Percentiles rank a stretch among this genome's conserved stretches.
Evolutionary conservation across 1,140 invertebrate genomes (phyloP).

Genomic region (Trichogramma pretiosum): DNA sequence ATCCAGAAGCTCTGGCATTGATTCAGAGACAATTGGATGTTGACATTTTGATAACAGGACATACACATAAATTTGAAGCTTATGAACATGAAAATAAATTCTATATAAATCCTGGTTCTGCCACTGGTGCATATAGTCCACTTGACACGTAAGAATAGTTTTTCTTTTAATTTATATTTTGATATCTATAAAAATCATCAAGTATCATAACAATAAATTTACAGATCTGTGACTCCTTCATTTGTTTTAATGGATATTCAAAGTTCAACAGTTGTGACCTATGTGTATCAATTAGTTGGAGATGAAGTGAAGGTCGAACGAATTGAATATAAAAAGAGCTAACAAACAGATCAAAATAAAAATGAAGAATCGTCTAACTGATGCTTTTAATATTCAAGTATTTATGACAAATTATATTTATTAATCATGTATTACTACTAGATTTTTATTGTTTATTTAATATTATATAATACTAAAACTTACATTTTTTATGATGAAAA

Average conservation of each 20-base stretch:
- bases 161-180: background rate
- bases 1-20: constrained; percentile 84
- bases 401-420: no score
- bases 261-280: constrained; percentile 93
- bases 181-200: constrained; percentile 14
- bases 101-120: constrained; percentile 98
- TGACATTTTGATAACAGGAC: constrained; percentile 96
- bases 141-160: constrained; percentile 66
- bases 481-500: no score
- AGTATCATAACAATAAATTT: constrained; percentile 32
- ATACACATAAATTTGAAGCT: constrained; percentile 97
- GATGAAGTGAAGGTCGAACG: constrained; percentile 99
- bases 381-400: no score
- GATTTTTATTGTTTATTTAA: no score
- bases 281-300: constrained; percentile 94
- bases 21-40: constrained; percentile 96
- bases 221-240: constrained; percentile 82
- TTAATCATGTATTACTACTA: no score
- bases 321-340: constrained; percentile 92
- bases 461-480: no score
- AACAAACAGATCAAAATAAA: constrained; percentile 27
- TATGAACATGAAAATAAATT: constrained; percentile 99
- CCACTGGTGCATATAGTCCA: constrained; percentile 94
- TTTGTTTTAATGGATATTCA: constrained; percentile 99
- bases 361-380: no score